Conservation (phyloP, 1,140 invertebrate genomes). For the Drosophila pruinosa region DNA sequence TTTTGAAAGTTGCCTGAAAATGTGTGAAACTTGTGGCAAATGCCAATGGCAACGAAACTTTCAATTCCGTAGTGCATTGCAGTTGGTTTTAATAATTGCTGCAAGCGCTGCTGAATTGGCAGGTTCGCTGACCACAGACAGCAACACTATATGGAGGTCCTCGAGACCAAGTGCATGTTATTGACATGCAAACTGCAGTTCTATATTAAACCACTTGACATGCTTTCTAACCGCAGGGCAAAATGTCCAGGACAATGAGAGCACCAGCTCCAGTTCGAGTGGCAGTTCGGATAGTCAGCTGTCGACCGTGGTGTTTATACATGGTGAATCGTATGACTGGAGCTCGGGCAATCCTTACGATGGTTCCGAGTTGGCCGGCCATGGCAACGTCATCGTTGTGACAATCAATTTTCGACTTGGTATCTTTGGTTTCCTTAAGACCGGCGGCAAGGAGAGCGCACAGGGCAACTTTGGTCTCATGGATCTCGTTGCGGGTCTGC, state of each 20-base stretch:
- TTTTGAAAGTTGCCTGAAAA: background rate
- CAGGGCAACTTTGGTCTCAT: conserved; percentile 98
- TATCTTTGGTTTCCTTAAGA: conserved; percentile 97
- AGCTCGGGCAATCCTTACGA: conserved; percentile 97
- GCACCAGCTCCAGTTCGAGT: conserved; percentile 7
- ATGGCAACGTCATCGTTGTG: conserved; percentile 96
- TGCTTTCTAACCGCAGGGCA: conserved; percentile 8
- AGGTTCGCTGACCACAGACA: conserved; percentile 41
- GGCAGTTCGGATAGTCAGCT: conserved; percentile 63
- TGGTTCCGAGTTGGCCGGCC: conserved; percentile 94
- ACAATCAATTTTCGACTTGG: conserved; percentile 99
- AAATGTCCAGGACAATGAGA: conserved; percentile 37
- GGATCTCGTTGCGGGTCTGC: conserved; percentile 96
- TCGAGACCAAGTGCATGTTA: background rate
- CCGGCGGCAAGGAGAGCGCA: conserved; percentile 91
- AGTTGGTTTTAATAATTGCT: conserved; percentile 88
- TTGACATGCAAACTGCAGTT: background rate
- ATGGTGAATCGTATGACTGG: conserved; percentile 97
- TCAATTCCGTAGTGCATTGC: conserved; percentile 98
- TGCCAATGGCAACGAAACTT: conserved; percentile 81
- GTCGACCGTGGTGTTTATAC: conserved; percentile 94
- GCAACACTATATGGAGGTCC: background rate
- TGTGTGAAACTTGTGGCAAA: background rate
- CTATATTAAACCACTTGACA: background rate
- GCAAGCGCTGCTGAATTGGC: conserved; percentile 96